These are phyloP conservation scores for Neosilurus mollespiculum DNA, from an alignment of 2,797 vertebrate genomes.

Conservation along the genomic window DNA sequence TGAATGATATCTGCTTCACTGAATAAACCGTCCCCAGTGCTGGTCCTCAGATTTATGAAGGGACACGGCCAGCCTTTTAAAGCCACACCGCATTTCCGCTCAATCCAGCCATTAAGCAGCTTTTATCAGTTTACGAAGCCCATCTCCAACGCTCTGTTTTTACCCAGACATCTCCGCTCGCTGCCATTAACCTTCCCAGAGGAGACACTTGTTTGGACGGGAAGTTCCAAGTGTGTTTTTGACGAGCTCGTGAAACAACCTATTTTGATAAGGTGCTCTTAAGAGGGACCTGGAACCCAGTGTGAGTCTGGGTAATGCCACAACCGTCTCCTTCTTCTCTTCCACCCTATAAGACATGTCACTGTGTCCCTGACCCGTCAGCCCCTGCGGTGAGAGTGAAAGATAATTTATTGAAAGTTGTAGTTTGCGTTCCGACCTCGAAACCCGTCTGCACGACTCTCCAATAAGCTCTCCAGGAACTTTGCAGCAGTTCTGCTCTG, in stretches of 20 bases:
- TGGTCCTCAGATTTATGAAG: neutral
- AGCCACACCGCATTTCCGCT: neutral
- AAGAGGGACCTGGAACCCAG: constrained; percentile 62
- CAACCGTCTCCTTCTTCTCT: constrained; percentile 47
- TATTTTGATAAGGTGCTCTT: constrained; percentile 75
- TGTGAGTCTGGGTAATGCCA: constrained; percentile 36
- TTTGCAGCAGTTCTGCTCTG: constrained; percentile 54
- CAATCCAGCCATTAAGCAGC: constrained; percentile 37
- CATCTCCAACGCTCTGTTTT: constrained; percentile 23
- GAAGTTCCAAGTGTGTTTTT: constrained; percentile 45
- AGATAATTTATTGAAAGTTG: constrained; percentile 64
- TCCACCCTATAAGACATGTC: constrained; percentile 52
- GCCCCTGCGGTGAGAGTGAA: constrained; percentile 70
- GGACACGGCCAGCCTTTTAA: neutral
- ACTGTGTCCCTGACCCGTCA: constrained; percentile 67
- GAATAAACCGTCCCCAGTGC: neutral
- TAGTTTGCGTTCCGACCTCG: constrained; percentile 53
- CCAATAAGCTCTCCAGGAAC: constrained; percentile 69
- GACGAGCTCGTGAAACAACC: constrained; percentile 62
- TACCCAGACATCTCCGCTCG: constrained; percentile 22
- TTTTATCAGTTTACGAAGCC: constrained; percentile 40
- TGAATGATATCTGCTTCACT: neutral
- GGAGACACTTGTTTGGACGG: constrained; percentile 37
- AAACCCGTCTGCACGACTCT: constrained; percentile 40
- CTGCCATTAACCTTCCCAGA: constrained; percentile 43